Percentiles rank a stretch among this genome's conserved stretches.
Conservation (phyloP, 2,113 vertebrate genomes). For the Phalacrocorax pelagicus region DNA sequence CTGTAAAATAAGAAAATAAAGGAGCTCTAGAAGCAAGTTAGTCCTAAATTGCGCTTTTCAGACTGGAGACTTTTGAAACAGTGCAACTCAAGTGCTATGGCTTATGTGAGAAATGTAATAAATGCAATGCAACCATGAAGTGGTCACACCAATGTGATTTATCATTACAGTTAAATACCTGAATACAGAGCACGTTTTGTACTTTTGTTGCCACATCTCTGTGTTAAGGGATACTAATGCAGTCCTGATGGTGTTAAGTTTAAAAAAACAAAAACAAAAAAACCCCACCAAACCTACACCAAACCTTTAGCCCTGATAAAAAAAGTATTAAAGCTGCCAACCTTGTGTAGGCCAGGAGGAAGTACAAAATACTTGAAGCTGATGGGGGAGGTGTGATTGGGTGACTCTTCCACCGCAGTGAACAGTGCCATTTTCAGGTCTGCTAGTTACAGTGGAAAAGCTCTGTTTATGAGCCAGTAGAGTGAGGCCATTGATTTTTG, state of each 20-base stretch:
- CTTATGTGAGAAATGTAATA: neutral
- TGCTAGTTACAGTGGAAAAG: neutral
- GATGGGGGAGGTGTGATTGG: neutral
- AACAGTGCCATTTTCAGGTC: neutral
- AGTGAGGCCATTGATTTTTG: neutral
- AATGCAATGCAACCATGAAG: neutral
- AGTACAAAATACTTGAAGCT: neutral
- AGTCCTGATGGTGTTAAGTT: neutral
- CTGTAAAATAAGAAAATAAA: neutral
- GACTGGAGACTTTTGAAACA: neutral
- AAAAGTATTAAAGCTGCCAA: neutral
- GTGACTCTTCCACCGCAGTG: neutral
- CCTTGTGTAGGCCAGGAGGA: accelerated
- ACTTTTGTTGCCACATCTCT: neutral
- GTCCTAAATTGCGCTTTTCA: neutral
- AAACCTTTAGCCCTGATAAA: neutral
- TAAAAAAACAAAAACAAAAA: neutral
- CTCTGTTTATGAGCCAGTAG: neutral
- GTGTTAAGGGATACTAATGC: neutral
- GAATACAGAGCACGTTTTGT: neutral
- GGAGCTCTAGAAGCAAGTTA: neutral
- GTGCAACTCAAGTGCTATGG: neutral
- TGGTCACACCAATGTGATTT: neutral
- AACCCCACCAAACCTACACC: no score
- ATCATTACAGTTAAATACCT: neutral